Percentiles rank a stretch among this genome's conserved stretches.
Evolutionary conservation across 1,140 invertebrate genomes (phyloP).

Genomic region (Caenorhabditis inopinata): DNA sequence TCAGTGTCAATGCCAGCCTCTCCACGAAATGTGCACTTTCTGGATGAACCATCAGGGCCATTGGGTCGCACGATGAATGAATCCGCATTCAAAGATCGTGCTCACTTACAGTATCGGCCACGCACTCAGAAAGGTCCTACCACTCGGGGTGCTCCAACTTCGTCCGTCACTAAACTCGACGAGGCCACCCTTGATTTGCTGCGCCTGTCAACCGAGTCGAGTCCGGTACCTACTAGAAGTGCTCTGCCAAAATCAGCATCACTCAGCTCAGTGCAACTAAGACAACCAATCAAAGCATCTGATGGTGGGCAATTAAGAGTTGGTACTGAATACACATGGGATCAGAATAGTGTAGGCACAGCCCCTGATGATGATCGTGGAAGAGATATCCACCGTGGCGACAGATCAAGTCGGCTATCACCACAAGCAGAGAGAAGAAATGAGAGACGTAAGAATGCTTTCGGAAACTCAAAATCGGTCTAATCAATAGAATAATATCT

Average conservation of each 20-base stretch:
- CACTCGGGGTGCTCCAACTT: constrained; percentile 24
- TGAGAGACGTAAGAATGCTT: background rate
- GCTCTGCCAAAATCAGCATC: constrained; percentile 45
- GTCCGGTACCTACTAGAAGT: background rate
- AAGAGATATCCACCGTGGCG: background rate
- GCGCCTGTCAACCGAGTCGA: constrained; percentile 47
- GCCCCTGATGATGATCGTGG: background rate
- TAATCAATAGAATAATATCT: too few species aligned
- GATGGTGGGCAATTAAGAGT: constrained; percentile 41
- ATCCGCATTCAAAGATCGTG: constrained; percentile 17
- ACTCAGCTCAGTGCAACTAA: constrained; percentile 44
- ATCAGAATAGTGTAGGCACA: constrained; percentile 16
- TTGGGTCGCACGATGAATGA: constrained; percentile 1
- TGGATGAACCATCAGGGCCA: constrained; percentile 30
- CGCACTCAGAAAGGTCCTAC: constrained; percentile 22
- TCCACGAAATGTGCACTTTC: constrained; percentile 35
- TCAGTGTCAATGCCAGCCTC: constrained; percentile 42
- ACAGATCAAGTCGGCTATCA: constrained; percentile 31
- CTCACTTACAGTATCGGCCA: constrained; percentile 38
- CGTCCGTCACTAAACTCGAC: constrained; percentile 38
- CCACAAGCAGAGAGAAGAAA: constrained; percentile 39
- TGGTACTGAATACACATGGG: constrained; percentile 46
- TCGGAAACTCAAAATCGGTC: background rate
- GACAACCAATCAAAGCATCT: constrained; percentile 16
- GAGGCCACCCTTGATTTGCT: constrained; percentile 48